Conservation (phyloP, 2,888 invertebrate genomes). For the Tachystola acroxantha region DNA sequence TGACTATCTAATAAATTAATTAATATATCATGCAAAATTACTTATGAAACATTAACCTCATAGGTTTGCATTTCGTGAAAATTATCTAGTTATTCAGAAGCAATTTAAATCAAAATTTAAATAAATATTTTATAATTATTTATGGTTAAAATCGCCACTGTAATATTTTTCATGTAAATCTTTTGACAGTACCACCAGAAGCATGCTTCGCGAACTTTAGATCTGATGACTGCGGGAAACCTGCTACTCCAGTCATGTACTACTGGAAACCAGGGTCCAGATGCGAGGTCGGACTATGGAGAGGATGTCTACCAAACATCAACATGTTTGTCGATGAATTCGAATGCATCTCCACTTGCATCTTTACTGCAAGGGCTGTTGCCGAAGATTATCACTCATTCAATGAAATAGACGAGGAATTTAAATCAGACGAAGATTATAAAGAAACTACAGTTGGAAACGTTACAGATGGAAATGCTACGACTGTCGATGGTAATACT, state of each 20-base stretch:
- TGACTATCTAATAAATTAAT: too few relatives aligned
- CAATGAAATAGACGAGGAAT: constrained; percentile 1
- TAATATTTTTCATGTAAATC: too few relatives aligned
- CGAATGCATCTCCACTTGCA: constrained; percentile 57
- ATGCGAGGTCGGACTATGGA: constrained; percentile 62
- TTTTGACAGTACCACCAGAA: constrained; percentile 43
- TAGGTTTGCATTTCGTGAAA: too few relatives aligned
- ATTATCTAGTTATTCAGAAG: too few relatives aligned
- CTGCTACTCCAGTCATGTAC: constrained; percentile 50
- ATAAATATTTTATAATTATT: too few relatives aligned
- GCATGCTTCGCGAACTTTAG: constrained; percentile 48
- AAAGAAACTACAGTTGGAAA: too few relatives aligned
- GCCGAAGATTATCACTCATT: constrained; percentile 31
- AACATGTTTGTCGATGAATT: constrained; percentile 65
- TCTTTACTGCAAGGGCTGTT: constrained; percentile 37
- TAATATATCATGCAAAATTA: too few relatives aligned
- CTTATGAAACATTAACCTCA: too few relatives aligned
- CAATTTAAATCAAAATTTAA: too few relatives aligned
- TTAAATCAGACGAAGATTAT: not conserved
- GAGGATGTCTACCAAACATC: constrained; percentile 55
- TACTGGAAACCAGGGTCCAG: constrained; percentile 62
- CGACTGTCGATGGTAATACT: not conserved
- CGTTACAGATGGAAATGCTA: not conserved
- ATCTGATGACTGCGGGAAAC: constrained; percentile 55
- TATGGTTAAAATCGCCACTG: too few relatives aligned